Conservation (phyloP, 1,140 invertebrate species). For the Drosophila azteca region DNA sequence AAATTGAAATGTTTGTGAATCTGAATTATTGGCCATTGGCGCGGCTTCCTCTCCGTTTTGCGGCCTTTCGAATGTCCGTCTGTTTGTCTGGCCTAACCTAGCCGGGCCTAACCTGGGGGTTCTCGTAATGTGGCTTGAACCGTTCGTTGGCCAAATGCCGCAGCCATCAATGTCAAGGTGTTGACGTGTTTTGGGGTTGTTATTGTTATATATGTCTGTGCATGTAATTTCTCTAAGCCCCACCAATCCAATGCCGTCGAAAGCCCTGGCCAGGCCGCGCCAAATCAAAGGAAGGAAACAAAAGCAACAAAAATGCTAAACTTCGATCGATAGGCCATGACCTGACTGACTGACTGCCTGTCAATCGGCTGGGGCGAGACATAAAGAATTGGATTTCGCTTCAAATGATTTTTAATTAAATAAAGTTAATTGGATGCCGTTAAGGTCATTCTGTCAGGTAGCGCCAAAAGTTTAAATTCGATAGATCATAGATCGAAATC, state of each 20-base stretch:
- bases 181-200: constrained; percentile 31
- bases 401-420: no score
- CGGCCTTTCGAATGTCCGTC: constrained; percentile 1
- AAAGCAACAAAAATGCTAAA: constrained; percentile 1
- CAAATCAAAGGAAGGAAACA: constrained; percentile 24
- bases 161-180: constrained; percentile 61
- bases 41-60: constrained; percentile 14
- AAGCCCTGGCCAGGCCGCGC: no score
- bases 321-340: no score
- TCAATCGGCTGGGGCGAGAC: no score
- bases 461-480: neutral
- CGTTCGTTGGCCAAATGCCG: constrained; percentile 23
- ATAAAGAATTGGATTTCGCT: no score
- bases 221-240: constrained; percentile 30
- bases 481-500: constrained; percentile 6
- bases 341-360: no score
- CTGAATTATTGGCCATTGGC: constrained; percentile 52
- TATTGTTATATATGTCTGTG: constrained; percentile 16
- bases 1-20: constrained; percentile 44
- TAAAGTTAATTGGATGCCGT: no score
- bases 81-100: neutral
- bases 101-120: neutral
- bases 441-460: no score
- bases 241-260: neutral
- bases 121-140: constrained; percentile 1